A percentile compares a stretch with the other conserved stretches of the same genome.
Conservation (phyloP, 2,797 vertebrate genomes). For the Falco naumanni region DNA sequence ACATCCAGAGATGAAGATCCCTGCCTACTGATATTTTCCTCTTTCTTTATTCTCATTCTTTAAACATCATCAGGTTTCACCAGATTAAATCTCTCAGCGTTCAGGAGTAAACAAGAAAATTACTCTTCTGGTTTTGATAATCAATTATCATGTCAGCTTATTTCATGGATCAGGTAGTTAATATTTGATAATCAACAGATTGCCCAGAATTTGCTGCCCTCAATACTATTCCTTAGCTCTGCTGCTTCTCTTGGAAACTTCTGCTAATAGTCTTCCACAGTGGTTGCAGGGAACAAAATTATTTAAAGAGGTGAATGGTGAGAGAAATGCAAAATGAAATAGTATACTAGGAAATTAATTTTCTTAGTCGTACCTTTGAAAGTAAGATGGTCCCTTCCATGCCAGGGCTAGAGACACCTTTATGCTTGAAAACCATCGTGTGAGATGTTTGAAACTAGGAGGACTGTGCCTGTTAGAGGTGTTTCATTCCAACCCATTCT, state of each 20-base stretch:
- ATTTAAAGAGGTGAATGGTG: background rate
- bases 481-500: background rate
- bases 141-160: constrained; percentile 18
- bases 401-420: background rate
- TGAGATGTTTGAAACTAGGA: background rate
- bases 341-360: background rate
- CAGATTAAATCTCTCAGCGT: constrained; percentile 4
- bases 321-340: background rate
- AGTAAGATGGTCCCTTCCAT: background rate
- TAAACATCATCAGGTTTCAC: background rate
- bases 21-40: background rate
- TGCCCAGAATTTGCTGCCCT: background rate
- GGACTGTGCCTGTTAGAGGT: background rate
- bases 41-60: background rate
- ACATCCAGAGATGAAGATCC: background rate
- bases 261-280: background rate
- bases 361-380: background rate
- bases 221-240: background rate
- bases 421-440: background rate
- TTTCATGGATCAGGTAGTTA: background rate
- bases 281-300: background rate
- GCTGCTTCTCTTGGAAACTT: constrained; percentile 3
- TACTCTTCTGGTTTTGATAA: constrained; percentile 60
- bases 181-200: constrained; percentile 16
- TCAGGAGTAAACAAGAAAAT: constrained; percentile 57